Evolutionary conservation across 2,113 vertebrate genomes (phyloP).

Genomic region (Bos indicus): DNA sequence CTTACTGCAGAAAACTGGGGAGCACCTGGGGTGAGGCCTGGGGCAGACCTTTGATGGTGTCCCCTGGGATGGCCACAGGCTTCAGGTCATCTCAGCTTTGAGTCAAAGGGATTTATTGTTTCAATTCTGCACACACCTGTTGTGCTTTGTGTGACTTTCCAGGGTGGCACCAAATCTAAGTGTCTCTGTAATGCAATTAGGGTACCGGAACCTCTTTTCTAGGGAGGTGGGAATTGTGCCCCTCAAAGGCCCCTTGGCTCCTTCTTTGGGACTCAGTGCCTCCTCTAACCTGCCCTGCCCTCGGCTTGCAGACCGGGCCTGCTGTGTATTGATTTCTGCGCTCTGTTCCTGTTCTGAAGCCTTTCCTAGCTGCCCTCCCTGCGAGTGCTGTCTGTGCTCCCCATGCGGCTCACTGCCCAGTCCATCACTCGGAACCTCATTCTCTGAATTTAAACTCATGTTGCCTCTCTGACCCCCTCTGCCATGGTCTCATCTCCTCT

Average conservation of each 20-base stretch:
- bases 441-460: rapidly evolving
- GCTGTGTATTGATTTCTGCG: rapidly evolving
- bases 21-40: background rate
- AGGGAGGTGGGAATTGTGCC: background rate
- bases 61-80: background rate
- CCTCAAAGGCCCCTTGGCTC: background rate
- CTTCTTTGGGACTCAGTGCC: background rate
- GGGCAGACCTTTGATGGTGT: background rate
- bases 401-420: rapidly evolving
- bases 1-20: background rate
- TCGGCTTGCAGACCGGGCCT: rapidly evolving
- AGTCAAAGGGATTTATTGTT: background rate
- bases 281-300: rapidly evolving
- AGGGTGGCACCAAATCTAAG: background rate
- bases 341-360: background rate
- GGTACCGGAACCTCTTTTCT: background rate
- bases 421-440: rapidly evolving
- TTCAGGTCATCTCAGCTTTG: background rate
- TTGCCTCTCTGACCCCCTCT: background rate
- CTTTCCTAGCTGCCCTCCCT: no score
- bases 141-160: background rate
- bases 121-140: background rate
- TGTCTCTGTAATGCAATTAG: background rate
- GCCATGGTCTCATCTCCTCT: background rate
- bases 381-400: background rate